Base-by-base conservation (phyloP, 2,797 vertebrate genomes). In the Gobionotothen gibberifrons region DNA sequence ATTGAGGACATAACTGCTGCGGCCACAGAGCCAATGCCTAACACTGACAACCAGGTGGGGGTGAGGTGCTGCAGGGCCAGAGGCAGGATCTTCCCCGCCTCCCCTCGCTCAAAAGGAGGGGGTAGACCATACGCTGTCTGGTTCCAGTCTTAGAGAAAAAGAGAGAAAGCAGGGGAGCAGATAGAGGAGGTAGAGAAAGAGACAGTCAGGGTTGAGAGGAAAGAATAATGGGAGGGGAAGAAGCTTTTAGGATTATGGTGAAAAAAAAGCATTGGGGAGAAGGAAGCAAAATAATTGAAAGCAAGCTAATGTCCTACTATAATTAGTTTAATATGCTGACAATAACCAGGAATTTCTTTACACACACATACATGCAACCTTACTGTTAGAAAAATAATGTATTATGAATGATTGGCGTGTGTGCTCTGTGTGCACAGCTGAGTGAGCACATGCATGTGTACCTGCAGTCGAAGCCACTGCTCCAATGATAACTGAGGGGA, bases 401-500 rank as follows among this genome's bases (percentile, higher is more conserved):
- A 36, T 36, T 21, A 44, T 21, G 26, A 39, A 42, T 16, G 49
- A 13, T 17, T 26, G 10, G 16, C 19, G 55, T 66, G 40, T 59
- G 11, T 47, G 11, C 21, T 16, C 44, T 17, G 6, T 21, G 36
- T 60, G 54, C 9, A n/a, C 14, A 49, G 11, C 29, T 51, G n/a
- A 14, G 53, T 21, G 59, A 59, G 36, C 42, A n/a, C 21, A 48
- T 49, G 19, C 29, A 39, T 17, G 14, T 42, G 26, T 90, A 96
- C 94, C 94, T 93, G 95, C 93, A 71, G 94, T 94, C 68, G 89
- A 90, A 76, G 95, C 93, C 6, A 89, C 89, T 16, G 89, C 93
- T 48, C 94, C 95, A 14, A 95, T 90, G 67, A 95, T 53, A 55
- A 94, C 85, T 0, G 95, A 92, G 10, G 94, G 95, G 47, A 96